These are phyloP conservation scores for Cheilosia variabilis DNA, from an alignment of 2,888 invertebrate genomes.

Conservation along the genomic window DNA sequence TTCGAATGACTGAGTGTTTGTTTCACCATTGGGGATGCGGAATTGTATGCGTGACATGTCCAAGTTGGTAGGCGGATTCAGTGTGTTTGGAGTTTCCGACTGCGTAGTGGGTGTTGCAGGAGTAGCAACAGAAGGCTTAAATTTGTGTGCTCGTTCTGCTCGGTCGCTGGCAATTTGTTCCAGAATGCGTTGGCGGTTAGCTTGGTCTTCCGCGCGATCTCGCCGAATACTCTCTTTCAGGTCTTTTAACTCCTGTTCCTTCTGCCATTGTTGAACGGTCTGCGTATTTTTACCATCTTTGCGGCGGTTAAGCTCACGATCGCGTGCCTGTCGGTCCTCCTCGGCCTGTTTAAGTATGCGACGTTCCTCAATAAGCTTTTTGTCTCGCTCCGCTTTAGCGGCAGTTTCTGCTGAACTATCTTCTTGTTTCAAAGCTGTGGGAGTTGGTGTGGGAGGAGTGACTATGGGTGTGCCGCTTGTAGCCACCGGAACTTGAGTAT, in stretches of 20 bases:
- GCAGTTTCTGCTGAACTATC: neutral
- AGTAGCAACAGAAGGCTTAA: slow-evolving; percentile 74
- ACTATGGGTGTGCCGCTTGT: neutral
- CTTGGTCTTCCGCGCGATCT: slow-evolving; percentile 90
- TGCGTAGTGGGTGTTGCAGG: slow-evolving; percentile 74
- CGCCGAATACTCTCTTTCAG: slow-evolving; percentile 86
- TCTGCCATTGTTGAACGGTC: slow-evolving; percentile 89
- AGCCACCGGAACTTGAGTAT: neutral
- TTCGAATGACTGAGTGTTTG: slow-evolving; percentile 89
- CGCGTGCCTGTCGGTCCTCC: slow-evolving; percentile 87
- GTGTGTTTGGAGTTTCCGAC: slow-evolving; percentile 69
- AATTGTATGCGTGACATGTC: slow-evolving; percentile 91
- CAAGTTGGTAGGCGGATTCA: slow-evolving; percentile 68
- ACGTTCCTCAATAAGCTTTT: slow-evolving; percentile 88
- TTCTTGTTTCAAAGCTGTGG: neutral
- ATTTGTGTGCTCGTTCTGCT: slow-evolving; percentile 86
- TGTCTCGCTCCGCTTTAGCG: slow-evolving; percentile 85
- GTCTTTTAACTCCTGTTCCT: slow-evolving; percentile 89
- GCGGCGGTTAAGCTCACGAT: slow-evolving; percentile 89
- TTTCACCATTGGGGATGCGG: slow-evolving; percentile 91
- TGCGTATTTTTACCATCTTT: slow-evolving; percentile 89
- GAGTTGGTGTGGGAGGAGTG: slow-evolving; percentile 13
- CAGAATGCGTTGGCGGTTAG: slow-evolving; percentile 90
- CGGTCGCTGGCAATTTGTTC: slow-evolving; percentile 94
- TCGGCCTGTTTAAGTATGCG: slow-evolving; percentile 87